phyloP scores from a whole-genome alignment of 2,797 vertebrate genomes.

The Neosilurus mollespiculum region DNA sequence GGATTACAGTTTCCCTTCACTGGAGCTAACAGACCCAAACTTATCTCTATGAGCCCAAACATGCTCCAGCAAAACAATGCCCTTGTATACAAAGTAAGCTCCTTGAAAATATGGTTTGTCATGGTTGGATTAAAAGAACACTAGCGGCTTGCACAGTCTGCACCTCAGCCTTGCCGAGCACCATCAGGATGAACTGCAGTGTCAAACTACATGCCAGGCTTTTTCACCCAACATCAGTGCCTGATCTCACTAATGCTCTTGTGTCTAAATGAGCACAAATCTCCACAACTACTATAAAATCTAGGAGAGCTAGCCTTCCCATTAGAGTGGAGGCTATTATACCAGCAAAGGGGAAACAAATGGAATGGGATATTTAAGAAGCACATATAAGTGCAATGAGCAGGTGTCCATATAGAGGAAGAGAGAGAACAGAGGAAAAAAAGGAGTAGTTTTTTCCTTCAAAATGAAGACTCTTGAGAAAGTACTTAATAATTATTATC shows the following conservation, averaged over 20 bases:
- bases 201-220: neutral
- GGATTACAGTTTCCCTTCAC: neutral
- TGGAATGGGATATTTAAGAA: neutral
- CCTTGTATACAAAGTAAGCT: neutral
- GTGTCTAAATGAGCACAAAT: neutral
- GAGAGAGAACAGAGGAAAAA: too few species aligned
- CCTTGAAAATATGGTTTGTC: neutral
- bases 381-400: neutral
- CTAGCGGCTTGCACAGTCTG: neutral
- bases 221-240: neutral
- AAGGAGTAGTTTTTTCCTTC: neutral
- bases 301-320: neutral
- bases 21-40: neutral
- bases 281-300: neutral
- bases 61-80: neutral
- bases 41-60: too few species aligned
- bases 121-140: neutral
- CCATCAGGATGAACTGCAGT: neutral
- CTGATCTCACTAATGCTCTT: neutral
- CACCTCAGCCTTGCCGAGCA: neutral
- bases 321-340: neutral
- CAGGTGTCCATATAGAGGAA: neutral
- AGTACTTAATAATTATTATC: neutral
- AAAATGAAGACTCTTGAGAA: neutral
- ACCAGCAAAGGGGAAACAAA: neutral